Percentiles rank a stretch among this genome's conserved stretches.
Evolutionary conservation across 2,888 invertebrate genomes (phyloP).

Genomic region (Hybos culiciformis): DNA sequence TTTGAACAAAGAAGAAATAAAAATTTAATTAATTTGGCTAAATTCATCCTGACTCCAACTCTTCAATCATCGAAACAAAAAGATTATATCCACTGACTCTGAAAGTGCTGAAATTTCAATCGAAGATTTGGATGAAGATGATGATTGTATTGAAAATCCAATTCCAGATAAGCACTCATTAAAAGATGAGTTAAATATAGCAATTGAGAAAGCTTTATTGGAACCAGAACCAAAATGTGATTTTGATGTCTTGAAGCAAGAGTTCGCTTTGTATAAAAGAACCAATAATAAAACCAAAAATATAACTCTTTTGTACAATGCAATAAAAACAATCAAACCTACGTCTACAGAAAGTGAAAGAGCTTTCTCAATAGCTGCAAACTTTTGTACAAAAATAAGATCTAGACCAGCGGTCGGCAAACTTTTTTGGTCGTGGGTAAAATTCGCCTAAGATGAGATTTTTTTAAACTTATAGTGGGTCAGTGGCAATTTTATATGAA

Average conservation of each 20-base stretch:
- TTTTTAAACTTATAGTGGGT: too few species aligned
- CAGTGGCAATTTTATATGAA: too few species aligned
- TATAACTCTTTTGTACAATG: neutral
- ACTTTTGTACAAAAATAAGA: neutral
- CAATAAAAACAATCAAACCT: neutral
- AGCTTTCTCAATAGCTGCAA: neutral
- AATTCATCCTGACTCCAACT: neutral
- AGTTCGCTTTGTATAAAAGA: neutral
- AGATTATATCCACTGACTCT: neutral
- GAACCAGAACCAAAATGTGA: neutral
- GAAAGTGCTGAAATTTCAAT: neutral
- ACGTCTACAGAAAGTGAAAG: slow-evolving; percentile 1
- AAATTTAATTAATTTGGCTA: slow-evolving; percentile 1
- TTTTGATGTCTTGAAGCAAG: neutral
- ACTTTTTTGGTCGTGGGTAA: too few species aligned
- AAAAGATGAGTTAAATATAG: neutral
- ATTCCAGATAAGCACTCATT: neutral
- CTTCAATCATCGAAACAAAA: neutral
- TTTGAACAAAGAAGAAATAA: neutral
- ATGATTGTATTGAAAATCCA: neutral
- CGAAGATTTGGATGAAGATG: neutral
- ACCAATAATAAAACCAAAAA: neutral
- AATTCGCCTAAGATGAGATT: too few species aligned
- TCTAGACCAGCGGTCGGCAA: too few species aligned
- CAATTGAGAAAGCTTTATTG: neutral